phyloP scores from a whole-genome alignment of 2,113 vertebrate genomes.

The Scytalopus superciliaris region DNA sequence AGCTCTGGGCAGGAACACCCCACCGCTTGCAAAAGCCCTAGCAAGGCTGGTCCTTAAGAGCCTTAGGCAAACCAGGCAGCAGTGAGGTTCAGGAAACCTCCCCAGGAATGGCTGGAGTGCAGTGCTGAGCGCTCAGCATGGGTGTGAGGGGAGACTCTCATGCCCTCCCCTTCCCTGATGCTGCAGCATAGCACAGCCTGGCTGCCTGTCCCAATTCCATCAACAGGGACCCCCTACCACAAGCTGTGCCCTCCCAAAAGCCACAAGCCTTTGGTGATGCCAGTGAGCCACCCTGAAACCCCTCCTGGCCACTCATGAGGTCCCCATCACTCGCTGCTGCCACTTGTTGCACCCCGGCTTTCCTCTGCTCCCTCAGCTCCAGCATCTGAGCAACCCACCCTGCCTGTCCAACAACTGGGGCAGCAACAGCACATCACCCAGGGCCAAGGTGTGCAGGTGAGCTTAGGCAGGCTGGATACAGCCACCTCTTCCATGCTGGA shows the following conservation, averaged over 20 bases:
- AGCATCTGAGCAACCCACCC: fast-evolving
- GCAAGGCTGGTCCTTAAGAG: background rate
- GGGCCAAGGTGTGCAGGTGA: background rate
- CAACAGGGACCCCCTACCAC: background rate
- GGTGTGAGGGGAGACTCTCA: background rate
- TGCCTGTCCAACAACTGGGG: fast-evolving
- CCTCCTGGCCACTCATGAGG: background rate
- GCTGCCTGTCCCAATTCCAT: background rate
- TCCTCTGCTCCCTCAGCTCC: background rate
- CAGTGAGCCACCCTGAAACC: background rate
- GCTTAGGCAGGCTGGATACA: background rate
- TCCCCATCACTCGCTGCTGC: fast-evolving
- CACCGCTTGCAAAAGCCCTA: background rate
- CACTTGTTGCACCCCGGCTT: background rate
- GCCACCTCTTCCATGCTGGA: background rate
- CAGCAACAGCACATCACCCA: background rate
- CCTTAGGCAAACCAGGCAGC: background rate
- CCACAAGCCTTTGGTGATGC: background rate
- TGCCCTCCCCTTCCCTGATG: background rate
- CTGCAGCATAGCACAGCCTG: background rate
- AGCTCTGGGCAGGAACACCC: background rate
- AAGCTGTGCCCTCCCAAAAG: background rate
- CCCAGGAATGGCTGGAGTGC: background rate
- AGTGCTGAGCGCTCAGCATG: fast-evolving
- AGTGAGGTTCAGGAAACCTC: background rate